Percentiles rank a stretch among this genome's conserved stretches.
Conservation (phyloP, 2,113 vertebrate species). For the Strix uralensis region DNA sequence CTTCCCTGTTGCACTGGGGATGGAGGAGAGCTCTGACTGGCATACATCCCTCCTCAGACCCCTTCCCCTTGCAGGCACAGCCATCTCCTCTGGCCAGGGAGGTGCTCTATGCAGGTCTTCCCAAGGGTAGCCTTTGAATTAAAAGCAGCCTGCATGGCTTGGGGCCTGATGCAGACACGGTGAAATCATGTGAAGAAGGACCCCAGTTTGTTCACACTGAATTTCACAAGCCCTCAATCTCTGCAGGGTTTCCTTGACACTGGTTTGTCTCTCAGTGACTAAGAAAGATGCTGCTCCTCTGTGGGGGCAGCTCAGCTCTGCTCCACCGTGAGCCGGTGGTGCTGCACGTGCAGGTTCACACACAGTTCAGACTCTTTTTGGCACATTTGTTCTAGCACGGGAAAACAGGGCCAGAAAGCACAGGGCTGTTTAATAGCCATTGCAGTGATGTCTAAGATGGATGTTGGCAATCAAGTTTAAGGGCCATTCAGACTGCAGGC, state of each 20-base stretch:
- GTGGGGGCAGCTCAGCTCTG: background rate
- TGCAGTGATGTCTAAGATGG: accelerated
- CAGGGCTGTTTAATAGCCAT: background rate
- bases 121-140: background rate
- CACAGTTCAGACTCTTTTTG: background rate
- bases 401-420: background rate
- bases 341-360: background rate
- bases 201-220: background rate
- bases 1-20: background rate
- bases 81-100: background rate
- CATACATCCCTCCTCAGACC: background rate
- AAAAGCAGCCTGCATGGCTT: background rate
- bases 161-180: accelerated
- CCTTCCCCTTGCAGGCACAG: background rate
- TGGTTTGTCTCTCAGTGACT: background rate
- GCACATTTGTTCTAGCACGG: accelerated
- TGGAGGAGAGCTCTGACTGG: background rate
- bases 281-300: background rate
- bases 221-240: background rate
- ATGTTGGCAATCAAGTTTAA: background rate
- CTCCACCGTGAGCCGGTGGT: background rate
- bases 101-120: background rate
- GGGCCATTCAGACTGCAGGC: background rate
- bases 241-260: background rate
- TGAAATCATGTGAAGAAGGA: background rate